Evolutionary conservation across 2,888 invertebrate species (phyloP).

Genomic region (Drosophila falleni): DNA sequence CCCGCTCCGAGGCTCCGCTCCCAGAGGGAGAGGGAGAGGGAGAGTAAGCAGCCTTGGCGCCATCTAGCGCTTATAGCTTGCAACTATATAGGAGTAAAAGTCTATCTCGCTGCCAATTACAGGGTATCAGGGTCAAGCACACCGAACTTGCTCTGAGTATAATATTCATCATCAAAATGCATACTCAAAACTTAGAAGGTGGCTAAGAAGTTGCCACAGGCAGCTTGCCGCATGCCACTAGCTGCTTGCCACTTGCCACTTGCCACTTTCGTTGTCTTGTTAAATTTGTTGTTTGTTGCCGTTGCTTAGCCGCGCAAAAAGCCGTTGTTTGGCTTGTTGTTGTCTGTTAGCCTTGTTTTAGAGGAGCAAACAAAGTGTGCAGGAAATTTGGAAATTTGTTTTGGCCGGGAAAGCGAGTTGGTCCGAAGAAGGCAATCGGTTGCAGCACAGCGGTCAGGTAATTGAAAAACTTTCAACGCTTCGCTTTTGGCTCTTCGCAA

Average conservation of each 20-base stretch:
- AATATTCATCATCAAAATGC: conserved; percentile 55
- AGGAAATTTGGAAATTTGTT: conserved; percentile 34
- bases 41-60: no score
- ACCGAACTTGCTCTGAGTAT: conserved; percentile 13
- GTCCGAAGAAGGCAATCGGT: conserved; percentile 33
- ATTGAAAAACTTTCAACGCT: conserved; percentile 71
- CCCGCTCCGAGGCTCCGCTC: no score
- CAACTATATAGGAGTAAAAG: no score
- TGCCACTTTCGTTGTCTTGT: conserved; percentile 59
- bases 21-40: no score
- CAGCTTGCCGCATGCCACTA: conserved; percentile 24
- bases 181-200: conserved; percentile 27
- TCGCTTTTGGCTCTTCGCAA: conserved; percentile 45
- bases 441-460: conserved; percentile 64
- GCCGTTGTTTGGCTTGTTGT: conserved; percentile 27
- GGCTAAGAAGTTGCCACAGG: conserved; percentile 12
- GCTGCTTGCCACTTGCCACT: conserved; percentile 32
- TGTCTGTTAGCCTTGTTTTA: conserved; percentile 28
- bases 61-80: no score
- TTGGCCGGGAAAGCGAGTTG: conserved; percentile 9
- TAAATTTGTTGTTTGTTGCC: conserved; percentile 43
- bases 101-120: background rate
- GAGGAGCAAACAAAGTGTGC: conserved; percentile 32
- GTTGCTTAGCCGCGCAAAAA: conserved; percentile 43
- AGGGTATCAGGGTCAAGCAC: background rate